These are phyloP conservation scores for Butastur rufipennis DNA, from an alignment of 2,113 vertebrate genomes.

Conservation along the genomic window DNA sequence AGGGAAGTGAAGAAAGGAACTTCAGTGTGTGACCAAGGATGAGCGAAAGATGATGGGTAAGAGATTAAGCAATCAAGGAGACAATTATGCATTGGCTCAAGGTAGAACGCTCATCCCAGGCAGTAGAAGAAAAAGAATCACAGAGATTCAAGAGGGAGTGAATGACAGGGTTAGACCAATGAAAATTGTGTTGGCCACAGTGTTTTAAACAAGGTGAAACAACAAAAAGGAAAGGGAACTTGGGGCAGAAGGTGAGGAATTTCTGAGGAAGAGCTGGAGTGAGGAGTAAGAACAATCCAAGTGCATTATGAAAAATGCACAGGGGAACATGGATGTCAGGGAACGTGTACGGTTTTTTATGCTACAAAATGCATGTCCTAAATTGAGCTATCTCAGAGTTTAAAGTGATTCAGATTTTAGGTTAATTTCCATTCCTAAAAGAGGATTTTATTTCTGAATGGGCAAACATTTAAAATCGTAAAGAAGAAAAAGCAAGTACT, in stretches of 20 bases:
- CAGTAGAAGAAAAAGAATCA: background rate
- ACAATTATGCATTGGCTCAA: background rate
- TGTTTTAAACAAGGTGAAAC: background rate
- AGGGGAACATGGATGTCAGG: background rate
- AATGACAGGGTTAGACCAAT: background rate
- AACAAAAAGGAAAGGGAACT: background rate
- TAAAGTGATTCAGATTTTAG: background rate
- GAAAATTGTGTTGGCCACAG: background rate
- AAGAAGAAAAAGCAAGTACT: background rate
- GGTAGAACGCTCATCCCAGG: background rate
- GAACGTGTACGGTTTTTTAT: background rate
- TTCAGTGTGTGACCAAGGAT: background rate
- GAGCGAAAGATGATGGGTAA: background rate
- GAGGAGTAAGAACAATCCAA: background rate
- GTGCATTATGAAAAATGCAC: background rate
- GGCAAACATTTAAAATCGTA: background rate
- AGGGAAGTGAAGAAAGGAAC: background rate
- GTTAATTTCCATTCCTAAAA: background rate
- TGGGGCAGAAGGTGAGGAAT: background rate
- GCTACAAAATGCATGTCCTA: background rate
- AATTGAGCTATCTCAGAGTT: background rate
- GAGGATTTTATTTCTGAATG: constrained; percentile 1
- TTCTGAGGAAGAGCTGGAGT: background rate
- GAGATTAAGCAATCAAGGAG: background rate
- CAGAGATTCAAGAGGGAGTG: background rate